Percentiles rank a stretch among this genome's conserved stretches.
Evolutionary conservation across 1,140 invertebrate species (phyloP).

Genomic region (Orius insidiosus): DNA sequence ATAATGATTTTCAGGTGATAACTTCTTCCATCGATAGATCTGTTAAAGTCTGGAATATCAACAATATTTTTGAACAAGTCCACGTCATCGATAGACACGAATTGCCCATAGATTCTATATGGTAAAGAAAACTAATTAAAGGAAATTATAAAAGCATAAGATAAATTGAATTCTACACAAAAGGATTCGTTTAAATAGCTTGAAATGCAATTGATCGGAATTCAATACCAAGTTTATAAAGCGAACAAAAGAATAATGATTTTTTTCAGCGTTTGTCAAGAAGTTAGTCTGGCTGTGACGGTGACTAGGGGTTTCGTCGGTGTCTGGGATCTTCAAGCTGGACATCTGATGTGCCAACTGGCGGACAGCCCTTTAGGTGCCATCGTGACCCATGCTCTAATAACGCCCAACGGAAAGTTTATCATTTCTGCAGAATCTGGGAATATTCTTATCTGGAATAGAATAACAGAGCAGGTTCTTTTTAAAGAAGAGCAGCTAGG

Average conservation of each 20-base stretch:
- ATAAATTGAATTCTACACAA: background rate
- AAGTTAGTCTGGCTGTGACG: constrained; percentile 59
- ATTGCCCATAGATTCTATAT: constrained; percentile 82
- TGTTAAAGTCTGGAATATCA: constrained; percentile 98
- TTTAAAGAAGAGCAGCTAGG: constrained; percentile 71
- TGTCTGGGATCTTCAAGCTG: constrained; percentile 82
- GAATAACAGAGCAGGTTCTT: constrained; percentile 62
- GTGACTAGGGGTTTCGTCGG: constrained; percentile 86
- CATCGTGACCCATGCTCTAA: constrained; percentile 81
- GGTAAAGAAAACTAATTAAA: too few species aligned
- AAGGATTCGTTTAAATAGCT: background rate
- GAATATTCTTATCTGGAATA: constrained; percentile 81
- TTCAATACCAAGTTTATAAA: too few species aligned
- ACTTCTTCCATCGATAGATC: constrained; percentile 94
- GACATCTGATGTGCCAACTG: constrained; percentile 64
- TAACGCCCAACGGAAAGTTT: constrained; percentile 66
- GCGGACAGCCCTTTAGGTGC: constrained; percentile 84
- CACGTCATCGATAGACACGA: constrained; percentile 92
- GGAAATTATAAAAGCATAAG: too few species aligned
- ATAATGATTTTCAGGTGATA: constrained; percentile 57
- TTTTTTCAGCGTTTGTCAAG: constrained; percentile 45
- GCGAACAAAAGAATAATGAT: too few species aligned
- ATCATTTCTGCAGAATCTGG: constrained; percentile 86
- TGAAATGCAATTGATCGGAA: too few species aligned
- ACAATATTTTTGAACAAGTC: constrained; percentile 96